A percentile compares a stretch with the other conserved stretches of the same genome.
Evolutionary conservation across 2,888 invertebrate genomes (phyloP).

Genomic region (Cryptosula pallasiana): DNA sequence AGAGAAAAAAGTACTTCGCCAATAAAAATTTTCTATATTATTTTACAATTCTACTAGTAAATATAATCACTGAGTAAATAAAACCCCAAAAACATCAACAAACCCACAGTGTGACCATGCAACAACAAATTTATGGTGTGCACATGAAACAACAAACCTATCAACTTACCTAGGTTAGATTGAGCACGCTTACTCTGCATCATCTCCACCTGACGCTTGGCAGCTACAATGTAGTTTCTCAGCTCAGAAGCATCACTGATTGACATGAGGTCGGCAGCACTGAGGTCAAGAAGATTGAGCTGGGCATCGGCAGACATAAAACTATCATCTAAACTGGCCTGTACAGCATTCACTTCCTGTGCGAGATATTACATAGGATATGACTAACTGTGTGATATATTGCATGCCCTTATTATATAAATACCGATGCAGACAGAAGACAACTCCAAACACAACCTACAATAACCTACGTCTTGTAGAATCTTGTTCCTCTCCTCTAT

Average conservation of each 20-base stretch:
- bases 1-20: too few species aligned
- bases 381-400: too few species aligned
- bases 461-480: neutral
- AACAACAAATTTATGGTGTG: too few species aligned
- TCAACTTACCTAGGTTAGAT: slow-evolving; percentile 15
- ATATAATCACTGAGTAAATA: too few species aligned
- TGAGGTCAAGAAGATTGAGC: slow-evolving; percentile 1
- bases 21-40: too few species aligned
- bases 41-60: too few species aligned
- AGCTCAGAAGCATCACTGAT: slow-evolving; percentile 6
- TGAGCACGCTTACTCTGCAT: slow-evolving; percentile 20
- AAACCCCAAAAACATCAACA: too few species aligned
- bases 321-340: slow-evolving; percentile 20
- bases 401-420: too few species aligned
- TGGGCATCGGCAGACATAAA: slow-evolving; percentile 20
- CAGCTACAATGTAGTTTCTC: slow-evolving; percentile 9
- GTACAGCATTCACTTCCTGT: slow-evolving; percentile 2
- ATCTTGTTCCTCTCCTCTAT: slow-evolving; percentile 3
- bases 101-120: too few species aligned
- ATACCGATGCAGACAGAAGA: too few species aligned
- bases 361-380: too few species aligned
- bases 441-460: too few species aligned
- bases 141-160: slow-evolving; percentile 2
- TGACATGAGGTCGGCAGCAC: slow-evolving; percentile 16
- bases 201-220: slow-evolving; percentile 18